Base-by-base conservation (phyloP, 2,888 invertebrate genomes). In the Druceiella hillmani region DNA sequence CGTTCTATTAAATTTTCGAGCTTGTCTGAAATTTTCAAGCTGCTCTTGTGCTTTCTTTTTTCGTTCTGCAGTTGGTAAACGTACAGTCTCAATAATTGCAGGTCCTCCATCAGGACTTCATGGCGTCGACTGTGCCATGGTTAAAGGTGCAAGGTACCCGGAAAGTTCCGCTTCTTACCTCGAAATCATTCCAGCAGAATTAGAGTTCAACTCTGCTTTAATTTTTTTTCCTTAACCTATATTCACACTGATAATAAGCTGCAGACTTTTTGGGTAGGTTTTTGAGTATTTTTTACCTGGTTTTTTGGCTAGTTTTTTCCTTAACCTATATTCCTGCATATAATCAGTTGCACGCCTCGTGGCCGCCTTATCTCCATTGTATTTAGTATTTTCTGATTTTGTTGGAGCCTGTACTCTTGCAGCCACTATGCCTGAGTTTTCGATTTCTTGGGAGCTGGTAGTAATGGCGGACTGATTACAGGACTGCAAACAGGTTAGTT, bases 171-270 rank as follows among this genome's bases (percentile, higher is more conserved):
- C 22, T 33, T 33, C 33, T 30, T 33, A 22, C 17, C 5, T 33
- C 28, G 28, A 5, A 33, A 33, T 28, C 28, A 33, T 33, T 33
- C 22, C 33, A 33, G 33, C 33, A 33, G 33, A 33, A 33, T 10
- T 13, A 33, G 22, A 33, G 33, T 33, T 33, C 22, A 20, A 20
- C n/a, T 20, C n/a, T 20, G 22, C 22, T 7, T 20, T 20, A 20
- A 20, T 20, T 20, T 20, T 20, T 6, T 20, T 20, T n/a, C n/a
- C n/a, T 20, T 20, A 20, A 20, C 22, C 22, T 20, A n/a, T 20
- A 20, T 20, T 20, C 22, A 7, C 22, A n/a, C 22, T 20, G 22
- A 20, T 20, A 20, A 20, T 20, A 6, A 20, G 22, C 6, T 20
- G 6, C n/a, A 20, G 22, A 20, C 22, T 20, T 20, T 20, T 20